Percentiles rank a stretch among this genome's conserved stretches.
Evolutionary conservation across 1,140 invertebrate genomes (phyloP).

Genomic region (Sinella curviseta): DNA sequence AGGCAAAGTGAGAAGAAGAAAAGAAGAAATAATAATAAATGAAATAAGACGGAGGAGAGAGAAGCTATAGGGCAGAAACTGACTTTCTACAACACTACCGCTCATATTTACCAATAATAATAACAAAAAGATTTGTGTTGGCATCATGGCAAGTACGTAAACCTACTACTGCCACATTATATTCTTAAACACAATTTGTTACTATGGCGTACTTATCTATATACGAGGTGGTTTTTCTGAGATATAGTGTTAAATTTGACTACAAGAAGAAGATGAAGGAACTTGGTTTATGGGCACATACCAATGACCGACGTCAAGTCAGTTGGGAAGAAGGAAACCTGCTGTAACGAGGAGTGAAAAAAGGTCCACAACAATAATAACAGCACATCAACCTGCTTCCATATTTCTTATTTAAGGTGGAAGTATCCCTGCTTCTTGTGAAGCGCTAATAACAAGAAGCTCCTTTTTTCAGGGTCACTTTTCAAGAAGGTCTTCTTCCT

Average conservation of each 20-base stretch:
- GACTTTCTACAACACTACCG: slow-evolving; percentile 6
- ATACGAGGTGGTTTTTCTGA: too few relatives aligned
- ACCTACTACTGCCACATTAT: too few relatives aligned
- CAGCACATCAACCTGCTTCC: slow-evolving; percentile 4
- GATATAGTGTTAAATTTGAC: too few relatives aligned
- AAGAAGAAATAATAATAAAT: slow-evolving; percentile 15
- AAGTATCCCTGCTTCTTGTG: not conserved
- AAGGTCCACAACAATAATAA: not conserved
- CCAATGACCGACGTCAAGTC: slow-evolving; percentile 1
- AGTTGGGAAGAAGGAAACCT: not conserved
- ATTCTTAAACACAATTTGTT: too few relatives aligned
- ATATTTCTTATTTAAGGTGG: not conserved
- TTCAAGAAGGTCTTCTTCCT: not conserved
- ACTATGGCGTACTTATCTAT: too few relatives aligned
- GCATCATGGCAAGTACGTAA: too few relatives aligned
- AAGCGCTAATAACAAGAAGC: slow-evolving; percentile 16
- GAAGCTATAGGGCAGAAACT: not conserved
- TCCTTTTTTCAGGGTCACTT: slow-evolving; percentile 1
- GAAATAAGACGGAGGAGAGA: not conserved
- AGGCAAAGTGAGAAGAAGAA: not conserved
- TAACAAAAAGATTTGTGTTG: too few relatives aligned
- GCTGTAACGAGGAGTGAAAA: slow-evolving; percentile 14
- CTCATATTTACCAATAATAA: too few relatives aligned
- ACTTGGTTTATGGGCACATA: not conserved
- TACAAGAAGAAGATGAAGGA: not conserved